Percentiles rank a stretch among this genome's conserved stretches.
Evolutionary conservation across 2,888 invertebrate species (phyloP).

Genomic region (Parthenolecanium corni): DNA sequence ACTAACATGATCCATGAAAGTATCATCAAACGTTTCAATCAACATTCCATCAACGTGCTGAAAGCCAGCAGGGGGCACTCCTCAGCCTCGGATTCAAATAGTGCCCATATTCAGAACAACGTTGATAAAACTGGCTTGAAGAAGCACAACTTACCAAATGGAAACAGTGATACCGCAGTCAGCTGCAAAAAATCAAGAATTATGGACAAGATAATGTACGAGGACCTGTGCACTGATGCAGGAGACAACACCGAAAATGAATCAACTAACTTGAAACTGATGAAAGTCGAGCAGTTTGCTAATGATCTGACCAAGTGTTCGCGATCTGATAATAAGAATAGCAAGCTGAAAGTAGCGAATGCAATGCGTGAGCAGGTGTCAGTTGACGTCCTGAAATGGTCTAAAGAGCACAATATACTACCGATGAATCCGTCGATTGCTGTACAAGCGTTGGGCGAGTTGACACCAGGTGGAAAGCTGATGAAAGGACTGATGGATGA

Average conservation of each 20-base stretch:
- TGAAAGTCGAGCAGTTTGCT: conserved; percentile 22
- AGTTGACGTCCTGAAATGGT: conserved; percentile 21
- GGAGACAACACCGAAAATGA: conserved; percentile 1
- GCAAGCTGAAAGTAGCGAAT: conserved; percentile 12
- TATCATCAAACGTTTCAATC: conserved; percentile 90
- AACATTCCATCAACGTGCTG: conserved; percentile 91
- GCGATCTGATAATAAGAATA: conserved; percentile 3
- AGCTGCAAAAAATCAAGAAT: conserved; percentile 12
- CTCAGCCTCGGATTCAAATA: neutral
- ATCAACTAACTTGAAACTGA: conserved; percentile 31
- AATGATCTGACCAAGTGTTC: conserved; percentile 3
- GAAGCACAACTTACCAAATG: conserved; percentile 18
- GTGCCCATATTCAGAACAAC: neutral
- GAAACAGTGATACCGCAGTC: conserved; percentile 4
- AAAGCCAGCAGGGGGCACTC: conserved; percentile 37
- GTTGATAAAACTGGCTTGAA: neutral
- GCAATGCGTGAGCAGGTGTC: conserved; percentile 18
- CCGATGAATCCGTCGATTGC: conserved; percentile 52
- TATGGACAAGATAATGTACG: conserved; percentile 19
- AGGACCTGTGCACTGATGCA: neutral
- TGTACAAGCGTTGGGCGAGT: conserved; percentile 72
- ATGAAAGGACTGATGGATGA: conserved; percentile 70
- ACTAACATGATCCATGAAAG: conserved; percentile 63
- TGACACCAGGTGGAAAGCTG: conserved; percentile 79
- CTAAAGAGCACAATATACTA: conserved; percentile 12